A percentile compares a stretch with the other conserved stretches of the same genome.
Evolutionary conservation across 2,797 vertebrate species (phyloP).

Genomic region (Gouania willdenowi): DNA sequence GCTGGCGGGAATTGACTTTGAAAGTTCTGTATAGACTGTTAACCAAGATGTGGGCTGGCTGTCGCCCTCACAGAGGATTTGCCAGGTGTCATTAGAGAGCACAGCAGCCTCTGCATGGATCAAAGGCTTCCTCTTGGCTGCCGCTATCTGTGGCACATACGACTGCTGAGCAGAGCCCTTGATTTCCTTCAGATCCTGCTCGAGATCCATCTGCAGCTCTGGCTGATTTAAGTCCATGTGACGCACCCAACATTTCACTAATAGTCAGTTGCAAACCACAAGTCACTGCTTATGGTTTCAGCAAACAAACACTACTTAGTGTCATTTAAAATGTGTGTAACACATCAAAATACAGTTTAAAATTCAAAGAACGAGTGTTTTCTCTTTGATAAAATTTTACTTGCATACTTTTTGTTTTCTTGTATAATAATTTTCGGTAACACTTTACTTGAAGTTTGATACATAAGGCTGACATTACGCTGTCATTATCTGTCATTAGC

Average conservation of each 20-base stretch:
- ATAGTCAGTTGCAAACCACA: slow-evolving; percentile 2
- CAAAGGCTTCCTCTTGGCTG: slow-evolving; percentile 59
- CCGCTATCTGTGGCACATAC: slow-evolving; percentile 40
- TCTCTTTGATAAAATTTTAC: too few relatives aligned
- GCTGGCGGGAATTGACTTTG: slow-evolving; percentile 18
- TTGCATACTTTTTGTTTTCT: too few relatives aligned
- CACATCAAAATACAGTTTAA: too few relatives aligned
- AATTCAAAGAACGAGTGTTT: too few relatives aligned
- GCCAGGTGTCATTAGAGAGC: slow-evolving; percentile 54
- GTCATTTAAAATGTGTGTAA: too few relatives aligned
- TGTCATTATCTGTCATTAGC: too few relatives aligned
- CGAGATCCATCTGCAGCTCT: slow-evolving; percentile 14
- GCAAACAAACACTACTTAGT: background rate
- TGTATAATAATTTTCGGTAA: too few relatives aligned
- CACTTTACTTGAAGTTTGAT: too few relatives aligned
- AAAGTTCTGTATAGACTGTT: slow-evolving; percentile 17
- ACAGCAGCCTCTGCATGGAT: slow-evolving; percentile 45
- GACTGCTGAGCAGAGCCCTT: slow-evolving; percentile 21
- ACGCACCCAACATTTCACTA: slow-evolving; percentile 9
- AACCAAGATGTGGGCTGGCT: slow-evolving; percentile 16
- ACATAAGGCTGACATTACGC: too few relatives aligned
- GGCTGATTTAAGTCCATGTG: slow-evolving; percentile 23
- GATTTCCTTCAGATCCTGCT: slow-evolving; percentile 20
- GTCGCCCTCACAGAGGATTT: slow-evolving; percentile 28
- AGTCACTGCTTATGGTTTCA: background rate